Percentiles rank a stretch among this genome's conserved stretches.
Evolutionary conservation across 2,888 invertebrate species (phyloP).

Genomic region (Andrena chrysosceles): DNA sequence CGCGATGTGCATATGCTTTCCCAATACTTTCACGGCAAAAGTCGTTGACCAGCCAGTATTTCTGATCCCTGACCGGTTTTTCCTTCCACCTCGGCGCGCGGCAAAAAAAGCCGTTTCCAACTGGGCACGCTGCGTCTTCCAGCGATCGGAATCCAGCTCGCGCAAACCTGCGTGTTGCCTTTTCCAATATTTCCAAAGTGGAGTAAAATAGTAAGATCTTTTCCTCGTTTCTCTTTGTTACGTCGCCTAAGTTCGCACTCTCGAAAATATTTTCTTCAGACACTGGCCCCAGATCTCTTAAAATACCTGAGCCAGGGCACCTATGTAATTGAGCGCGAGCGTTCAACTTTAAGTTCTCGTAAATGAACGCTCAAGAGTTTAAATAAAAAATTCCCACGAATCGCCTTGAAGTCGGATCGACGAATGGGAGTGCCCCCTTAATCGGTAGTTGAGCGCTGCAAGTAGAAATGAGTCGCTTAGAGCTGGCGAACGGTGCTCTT

Average conservation of each 20-base stretch:
- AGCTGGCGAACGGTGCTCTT: conserved; percentile 7
- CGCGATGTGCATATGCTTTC: conserved; percentile 40
- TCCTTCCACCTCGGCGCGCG: conserved; percentile 41
- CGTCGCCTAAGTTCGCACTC: no score
- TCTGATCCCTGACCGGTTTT: conserved; percentile 65
- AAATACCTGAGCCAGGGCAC: no score
- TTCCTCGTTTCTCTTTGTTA: no score
- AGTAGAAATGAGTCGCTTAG: neutral
- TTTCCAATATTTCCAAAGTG: no score
- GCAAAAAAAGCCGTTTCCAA: conserved; percentile 45
- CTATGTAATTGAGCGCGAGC: no score
- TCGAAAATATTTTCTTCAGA: no score
- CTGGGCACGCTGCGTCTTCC: neutral
- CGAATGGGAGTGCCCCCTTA: neutral
- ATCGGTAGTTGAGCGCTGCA: neutral
- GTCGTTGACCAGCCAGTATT: conserved; percentile 59
- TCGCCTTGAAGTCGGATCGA: neutral
- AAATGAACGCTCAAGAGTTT: no score
- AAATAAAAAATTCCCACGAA: no score
- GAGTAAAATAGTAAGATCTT: no score
- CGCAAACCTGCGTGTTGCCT: neutral
- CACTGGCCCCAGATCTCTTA: no score
- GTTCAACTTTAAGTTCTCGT: no score
- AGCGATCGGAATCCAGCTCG: neutral
- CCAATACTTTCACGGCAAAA: conserved; percentile 57